A percentile compares a stretch with the other conserved stretches of the same genome.
Evolutionary conservation across 2,797 vertebrate species (phyloP).

Genomic region (Glyptemys insculpta): DNA sequence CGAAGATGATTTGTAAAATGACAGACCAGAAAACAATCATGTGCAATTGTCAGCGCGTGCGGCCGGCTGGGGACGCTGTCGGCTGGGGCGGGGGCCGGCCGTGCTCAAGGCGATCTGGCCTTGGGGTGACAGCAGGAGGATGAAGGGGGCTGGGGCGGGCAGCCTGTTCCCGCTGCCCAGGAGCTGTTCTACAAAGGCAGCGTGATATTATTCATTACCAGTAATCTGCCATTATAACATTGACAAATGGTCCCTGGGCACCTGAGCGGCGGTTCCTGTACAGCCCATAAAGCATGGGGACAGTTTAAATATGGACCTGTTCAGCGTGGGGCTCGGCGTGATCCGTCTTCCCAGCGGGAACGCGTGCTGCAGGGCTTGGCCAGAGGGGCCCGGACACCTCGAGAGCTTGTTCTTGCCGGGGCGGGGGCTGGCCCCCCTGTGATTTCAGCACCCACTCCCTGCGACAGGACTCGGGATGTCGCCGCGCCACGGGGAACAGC

Average conservation of each 20-base stretch:
- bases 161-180: conserved; percentile 16
- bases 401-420: fast-evolving
- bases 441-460: neutral
- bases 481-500: too few species aligned
- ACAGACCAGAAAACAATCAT: neutral
- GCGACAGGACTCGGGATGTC: neutral
- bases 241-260: conserved; percentile 87
- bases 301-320: conserved; percentile 96
- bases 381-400: conserved; percentile 42
- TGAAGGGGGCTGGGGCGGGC: neutral
- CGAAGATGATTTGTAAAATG: neutral
- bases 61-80: neutral
- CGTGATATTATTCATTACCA: conserved; percentile 95
- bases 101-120: neutral
- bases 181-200: conserved; percentile 83
- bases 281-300: conserved; percentile 94
- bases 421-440: fast-evolving
- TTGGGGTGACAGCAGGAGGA: neutral
- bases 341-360: conserved; percentile 85
- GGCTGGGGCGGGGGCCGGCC: neutral
- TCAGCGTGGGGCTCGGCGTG: conserved; percentile 86
- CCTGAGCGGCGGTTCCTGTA: conserved; percentile 82
- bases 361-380: conserved; percentile 81
- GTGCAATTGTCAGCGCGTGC: neutral
- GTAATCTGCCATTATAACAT: conserved; percentile 92